These are phyloP conservation scores for Drosophila pseudotalamancana DNA, from an alignment of 2,888 invertebrate species.

Conservation along the genomic window DNA sequence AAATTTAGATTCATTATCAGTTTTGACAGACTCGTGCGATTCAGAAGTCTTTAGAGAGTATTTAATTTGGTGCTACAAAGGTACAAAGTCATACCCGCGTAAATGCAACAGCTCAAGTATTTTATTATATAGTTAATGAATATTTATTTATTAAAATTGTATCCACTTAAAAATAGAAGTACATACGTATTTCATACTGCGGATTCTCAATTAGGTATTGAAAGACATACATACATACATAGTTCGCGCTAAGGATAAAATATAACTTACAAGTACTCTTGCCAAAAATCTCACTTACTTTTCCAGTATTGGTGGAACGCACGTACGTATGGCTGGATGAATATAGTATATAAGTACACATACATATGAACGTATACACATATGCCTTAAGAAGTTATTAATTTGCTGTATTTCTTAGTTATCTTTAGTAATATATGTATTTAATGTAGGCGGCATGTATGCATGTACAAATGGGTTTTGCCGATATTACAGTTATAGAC, in stretches of 20 bases:
- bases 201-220: slow-evolving; percentile 43
- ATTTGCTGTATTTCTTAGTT: slow-evolving; percentile 12
- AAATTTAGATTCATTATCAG: too few species aligned
- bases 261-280: slow-evolving; percentile 58
- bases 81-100: background rate
- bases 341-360: slow-evolving; percentile 19
- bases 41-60: too few species aligned
- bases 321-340: slow-evolving; percentile 27
- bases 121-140: slow-evolving; percentile 66
- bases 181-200: slow-evolving; percentile 52
- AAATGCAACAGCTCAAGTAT: background rate
- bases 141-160: slow-evolving; percentile 69
- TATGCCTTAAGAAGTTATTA: slow-evolving; percentile 12
- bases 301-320: slow-evolving; percentile 17
- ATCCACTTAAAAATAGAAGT: slow-evolving; percentile 61
- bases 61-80: background rate
- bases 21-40: too few species aligned
- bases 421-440: slow-evolving; percentile 25
- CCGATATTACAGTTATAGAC: slow-evolving; percentile 27
- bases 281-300: slow-evolving; percentile 32
- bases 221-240: slow-evolving; percentile 40
- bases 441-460: slow-evolving; percentile 5
- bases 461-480: slow-evolving; percentile 10
- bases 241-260: slow-evolving; percentile 39
- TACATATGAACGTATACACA: slow-evolving; percentile 8